phyloP scores from a whole-genome alignment of 1,140 invertebrate genomes.

The Drosophila baimaii region DNA sequence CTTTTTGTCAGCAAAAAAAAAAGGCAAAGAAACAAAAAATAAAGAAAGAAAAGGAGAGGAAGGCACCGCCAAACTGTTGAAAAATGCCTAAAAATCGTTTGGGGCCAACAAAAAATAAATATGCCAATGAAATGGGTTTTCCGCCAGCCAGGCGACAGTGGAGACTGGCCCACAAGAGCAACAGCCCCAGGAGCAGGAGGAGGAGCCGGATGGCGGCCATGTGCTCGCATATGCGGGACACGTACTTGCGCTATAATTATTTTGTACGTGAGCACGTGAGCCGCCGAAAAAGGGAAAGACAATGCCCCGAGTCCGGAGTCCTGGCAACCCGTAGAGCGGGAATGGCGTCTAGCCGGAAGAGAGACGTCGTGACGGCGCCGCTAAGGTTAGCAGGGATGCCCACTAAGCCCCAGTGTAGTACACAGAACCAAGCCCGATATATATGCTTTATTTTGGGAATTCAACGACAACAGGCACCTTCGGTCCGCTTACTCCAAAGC shows the following conservation, averaged over 20 bases:
- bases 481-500: too few species aligned
- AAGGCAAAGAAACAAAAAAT: not conserved
- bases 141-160: not conserved
- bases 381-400: conserved; percentile 10
- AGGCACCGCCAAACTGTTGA: conserved; percentile 16
- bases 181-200: not conserved
- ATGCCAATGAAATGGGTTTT: conserved; percentile 62
- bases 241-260: conserved; percentile 82
- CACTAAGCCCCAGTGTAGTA: too few species aligned
- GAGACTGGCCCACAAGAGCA: conserved; percentile 4
- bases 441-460: too few species aligned
- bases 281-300: conserved; percentile 34
- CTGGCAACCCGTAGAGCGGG: not conserved
- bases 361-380: conserved; percentile 8
- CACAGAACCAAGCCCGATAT: too few species aligned
- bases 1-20: conserved; percentile 39
- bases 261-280: conserved; percentile 74
- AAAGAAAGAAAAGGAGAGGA: not conserved
- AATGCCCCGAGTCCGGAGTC: conserved; percentile 5
- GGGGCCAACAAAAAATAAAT: conserved; percentile 63
- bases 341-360: conserved; percentile 34
- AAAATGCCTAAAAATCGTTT: conserved; percentile 69
- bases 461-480: too few species aligned
- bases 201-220: conserved; percentile 26
- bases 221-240: conserved; percentile 66